These are phyloP conservation scores for Drosophila pandora DNA, from an alignment of 1,140 invertebrate genomes.

Conservation along the genomic window DNA sequence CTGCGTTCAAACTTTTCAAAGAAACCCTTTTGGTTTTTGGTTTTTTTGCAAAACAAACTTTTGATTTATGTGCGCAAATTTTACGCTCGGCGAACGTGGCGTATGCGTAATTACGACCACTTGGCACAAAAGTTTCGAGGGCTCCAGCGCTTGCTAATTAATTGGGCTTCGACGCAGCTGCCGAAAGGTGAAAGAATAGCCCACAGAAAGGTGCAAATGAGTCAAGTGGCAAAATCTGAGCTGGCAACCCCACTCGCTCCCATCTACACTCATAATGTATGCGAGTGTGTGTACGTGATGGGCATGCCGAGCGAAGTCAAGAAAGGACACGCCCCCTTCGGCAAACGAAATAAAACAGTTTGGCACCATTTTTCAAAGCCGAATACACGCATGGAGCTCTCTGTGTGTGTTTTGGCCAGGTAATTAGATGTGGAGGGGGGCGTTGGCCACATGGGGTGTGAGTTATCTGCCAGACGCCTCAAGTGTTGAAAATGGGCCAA, in stretches of 20 bases:
- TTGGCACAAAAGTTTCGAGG: conserved; percentile 47
- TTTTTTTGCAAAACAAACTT: conserved; percentile 28
- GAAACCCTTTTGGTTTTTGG: conserved; percentile 17
- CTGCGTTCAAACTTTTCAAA: conserved; percentile 30
- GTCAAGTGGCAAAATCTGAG: conserved; percentile 38
- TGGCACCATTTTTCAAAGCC: conserved; percentile 53
- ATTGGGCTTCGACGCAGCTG: conserved; percentile 57
- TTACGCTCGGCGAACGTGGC: conserved; percentile 45
- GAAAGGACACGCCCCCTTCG: conserved; percentile 50
- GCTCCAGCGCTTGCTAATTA: conserved; percentile 55
- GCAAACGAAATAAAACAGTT: conserved; percentile 56
- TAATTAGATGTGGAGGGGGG: conserved; percentile 49
- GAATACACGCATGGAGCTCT: conserved; percentile 19
- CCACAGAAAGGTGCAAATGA: conserved; percentile 57
- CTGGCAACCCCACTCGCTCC: conserved; percentile 17
- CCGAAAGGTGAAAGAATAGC: conserved; percentile 62
- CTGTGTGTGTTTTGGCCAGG: conserved; percentile 33
- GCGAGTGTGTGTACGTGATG: conserved; percentile 56
- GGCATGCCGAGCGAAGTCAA: conserved; percentile 39
- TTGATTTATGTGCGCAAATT: conserved; percentile 72
- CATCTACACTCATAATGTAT: conserved; percentile 32
- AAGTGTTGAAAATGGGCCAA: conserved; percentile 70
- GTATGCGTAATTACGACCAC: conserved; percentile 65
- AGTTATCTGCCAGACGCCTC: conserved; percentile 49
- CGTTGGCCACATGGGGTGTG: conserved; percentile 2